These are phyloP conservation scores for Oncorhynchus mykiss DNA, from an alignment of 2,113 vertebrate species.

Conservation along the genomic window DNA sequence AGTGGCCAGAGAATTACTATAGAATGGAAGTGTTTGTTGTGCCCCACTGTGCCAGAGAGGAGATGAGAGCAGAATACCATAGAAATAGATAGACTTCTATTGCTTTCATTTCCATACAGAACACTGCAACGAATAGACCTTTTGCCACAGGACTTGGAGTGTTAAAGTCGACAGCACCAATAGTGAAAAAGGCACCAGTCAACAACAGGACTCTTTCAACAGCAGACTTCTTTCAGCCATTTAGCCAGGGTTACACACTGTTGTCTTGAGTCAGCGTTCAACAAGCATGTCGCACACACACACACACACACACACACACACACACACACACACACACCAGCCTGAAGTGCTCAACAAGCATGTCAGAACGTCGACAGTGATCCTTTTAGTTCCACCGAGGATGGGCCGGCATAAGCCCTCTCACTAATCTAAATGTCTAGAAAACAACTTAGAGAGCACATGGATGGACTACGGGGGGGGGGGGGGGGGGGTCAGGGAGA, in stretches of 20 bases:
- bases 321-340: slow-evolving; percentile 3
- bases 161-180: slow-evolving; percentile 34
- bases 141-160: slow-evolving; percentile 9
- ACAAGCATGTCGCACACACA: too few relatives aligned
- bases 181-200: too few relatives aligned
- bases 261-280: slow-evolving; percentile 9
- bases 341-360: slow-evolving; percentile 50
- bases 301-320: too few relatives aligned
- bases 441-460: slow-evolving; percentile 13
- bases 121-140: too few relatives aligned
- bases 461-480: background rate
- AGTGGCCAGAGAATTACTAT: too few relatives aligned
- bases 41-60: background rate
- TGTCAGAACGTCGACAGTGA: slow-evolving; percentile 31
- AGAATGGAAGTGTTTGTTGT: background rate
- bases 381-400: slow-evolving; percentile 28
- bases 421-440: slow-evolving; percentile 24
- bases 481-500: background rate
- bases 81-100: too few relatives aligned
- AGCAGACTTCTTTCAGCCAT: slow-evolving; percentile 16
- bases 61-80: background rate
- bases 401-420: slow-evolving; percentile 38
- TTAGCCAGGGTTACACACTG: slow-evolving; percentile 50
- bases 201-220: slow-evolving; percentile 5
- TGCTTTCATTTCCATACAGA: too few relatives aligned